Evolutionary conservation across 64 coral and sea anemone species (phyloP).

Genomic region (Stichodactyla helianthus): DNA sequence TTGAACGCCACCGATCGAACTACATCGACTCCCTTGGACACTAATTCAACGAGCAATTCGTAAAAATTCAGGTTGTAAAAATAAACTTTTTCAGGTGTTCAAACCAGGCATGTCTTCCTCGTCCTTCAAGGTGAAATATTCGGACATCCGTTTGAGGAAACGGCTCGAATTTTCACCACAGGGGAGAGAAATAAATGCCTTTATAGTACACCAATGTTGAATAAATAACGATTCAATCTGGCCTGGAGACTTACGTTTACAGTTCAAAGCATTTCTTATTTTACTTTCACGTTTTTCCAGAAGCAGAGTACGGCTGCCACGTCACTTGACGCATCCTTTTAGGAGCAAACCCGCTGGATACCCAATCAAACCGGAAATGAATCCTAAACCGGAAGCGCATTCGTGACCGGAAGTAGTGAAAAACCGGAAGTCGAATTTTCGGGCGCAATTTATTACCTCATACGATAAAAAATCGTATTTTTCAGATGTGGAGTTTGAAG

Average conservation of each 20-base stretch:
- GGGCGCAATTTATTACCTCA: neutral
- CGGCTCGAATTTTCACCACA: slow-evolving; percentile 29
- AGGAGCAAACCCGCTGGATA: slow-evolving; percentile 11
- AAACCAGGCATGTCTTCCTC: slow-evolving; percentile 2
- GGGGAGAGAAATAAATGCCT: slow-evolving; percentile 9
- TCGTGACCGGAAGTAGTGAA: slow-evolving; percentile 15
- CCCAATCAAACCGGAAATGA: neutral
- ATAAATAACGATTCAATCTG: slow-evolving; percentile 8
- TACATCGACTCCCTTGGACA: slow-evolving; percentile 24
- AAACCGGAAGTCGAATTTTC: neutral
- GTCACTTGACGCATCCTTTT: slow-evolving; percentile 30
- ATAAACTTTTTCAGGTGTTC: slow-evolving; percentile 8
- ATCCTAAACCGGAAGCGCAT: slow-evolving; percentile 4
- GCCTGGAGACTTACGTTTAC: slow-evolving; percentile 12
- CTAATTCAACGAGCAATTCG: slow-evolving; percentile 24
- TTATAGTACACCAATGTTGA: neutral
- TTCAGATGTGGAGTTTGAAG: too few species aligned
- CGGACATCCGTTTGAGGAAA: neutral
- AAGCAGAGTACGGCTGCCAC: slow-evolving; percentile 34
- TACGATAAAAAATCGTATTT: neutral
- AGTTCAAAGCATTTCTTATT: slow-evolving; percentile 27
- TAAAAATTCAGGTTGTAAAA: slow-evolving; percentile 16
- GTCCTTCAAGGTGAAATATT: slow-evolving; percentile 17
- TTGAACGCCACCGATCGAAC: slow-evolving; percentile 6
- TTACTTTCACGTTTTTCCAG: slow-evolving; percentile 24